Evolutionary conservation across 2,888 invertebrate species (phyloP), one percentile per base, ranked within the genome.

Genomic region (Archips xylosteana): DNA sequence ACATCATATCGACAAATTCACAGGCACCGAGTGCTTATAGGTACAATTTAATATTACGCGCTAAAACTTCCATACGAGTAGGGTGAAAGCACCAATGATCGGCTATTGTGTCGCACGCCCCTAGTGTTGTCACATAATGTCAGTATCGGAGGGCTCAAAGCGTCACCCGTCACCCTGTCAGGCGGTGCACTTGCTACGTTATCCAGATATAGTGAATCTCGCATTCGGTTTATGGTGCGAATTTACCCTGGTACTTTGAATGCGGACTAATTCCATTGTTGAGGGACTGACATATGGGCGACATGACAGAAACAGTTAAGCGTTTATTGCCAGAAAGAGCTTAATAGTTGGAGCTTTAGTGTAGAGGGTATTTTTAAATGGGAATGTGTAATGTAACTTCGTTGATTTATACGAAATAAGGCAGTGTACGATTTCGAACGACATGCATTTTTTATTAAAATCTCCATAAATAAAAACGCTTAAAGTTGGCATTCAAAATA

Each of bases 211-310:
- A 90, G 87, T 87, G 86, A 83, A 76, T 57, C 32, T 57, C 57
- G 57, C 10, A 57, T 76, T 75, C 73, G 77, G 67, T 57, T 47
- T 49, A 68, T 68, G 70, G 72, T 71, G 72, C 74, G 80, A 85
- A 86, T 92, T 92, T 87, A 86, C 87, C 83, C 85, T 87, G 86
- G 86, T 88, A 87, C 88, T 92, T 89, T 94, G 91, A 94, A 94
- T 94, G 90, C 87, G 89, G 91, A 87, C 94, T 94, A 94, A 94
- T 94, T 92, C 94, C 84, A 92, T 94, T 94, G 94, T 94, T 89
- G 87, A 86, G 87, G 88, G 81, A 81, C 78, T 83, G 89, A 85
- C 94, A 94, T 93, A 93, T 94, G 94, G 91, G 87, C 82, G 77
- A 87, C 89, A 89, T 87, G 89, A 88, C 90, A 87, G 83, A 89